These are phyloP conservation scores for Scomber japonicus DNA, from an alignment of 2,113 vertebrate species.

Conservation along the genomic window DNA sequence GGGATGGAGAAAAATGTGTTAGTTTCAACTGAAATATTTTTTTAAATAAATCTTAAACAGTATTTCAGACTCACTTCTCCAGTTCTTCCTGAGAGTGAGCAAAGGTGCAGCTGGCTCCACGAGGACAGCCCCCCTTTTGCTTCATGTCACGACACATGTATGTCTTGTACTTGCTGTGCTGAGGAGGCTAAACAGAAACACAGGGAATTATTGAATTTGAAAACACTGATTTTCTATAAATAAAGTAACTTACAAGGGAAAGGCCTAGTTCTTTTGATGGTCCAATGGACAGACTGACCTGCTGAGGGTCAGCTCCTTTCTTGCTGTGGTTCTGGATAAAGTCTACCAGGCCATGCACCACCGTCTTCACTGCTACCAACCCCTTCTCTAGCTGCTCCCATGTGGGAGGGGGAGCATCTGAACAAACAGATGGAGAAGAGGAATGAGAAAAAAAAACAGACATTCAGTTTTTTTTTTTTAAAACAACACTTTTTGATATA, in stretches of 20 bases:
- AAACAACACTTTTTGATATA: neutral
- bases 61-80: slow-evolving; percentile 91
- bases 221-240: neutral
- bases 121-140: slow-evolving; percentile 97
- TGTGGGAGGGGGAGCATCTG: slow-evolving; percentile 96
- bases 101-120: slow-evolving; percentile 97
- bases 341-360: slow-evolving; percentile 97
- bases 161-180: slow-evolving; percentile 99
- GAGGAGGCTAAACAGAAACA: slow-evolving; percentile 88
- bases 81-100: slow-evolving; percentile 99
- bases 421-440: slow-evolving; percentile 1
- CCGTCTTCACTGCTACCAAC: slow-evolving; percentile 97
- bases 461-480: neutral
- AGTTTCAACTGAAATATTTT: neutral
- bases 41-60: neutral
- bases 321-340: slow-evolving; percentile 99
- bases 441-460: slow-evolving; percentile 3
- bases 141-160: slow-evolving; percentile 99
- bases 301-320: slow-evolving; percentile 97
- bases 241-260: neutral
- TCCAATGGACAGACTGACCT: slow-evolving; percentile 82
- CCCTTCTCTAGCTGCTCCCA: slow-evolving; percentile 99
- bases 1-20: neutral
- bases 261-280: neutral
- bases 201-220: neutral